Evolutionary conservation across 2,113 vertebrate species (phyloP), one percentile per base, ranked within the genome.

Genomic region (Calidris pygmaea): DNA sequence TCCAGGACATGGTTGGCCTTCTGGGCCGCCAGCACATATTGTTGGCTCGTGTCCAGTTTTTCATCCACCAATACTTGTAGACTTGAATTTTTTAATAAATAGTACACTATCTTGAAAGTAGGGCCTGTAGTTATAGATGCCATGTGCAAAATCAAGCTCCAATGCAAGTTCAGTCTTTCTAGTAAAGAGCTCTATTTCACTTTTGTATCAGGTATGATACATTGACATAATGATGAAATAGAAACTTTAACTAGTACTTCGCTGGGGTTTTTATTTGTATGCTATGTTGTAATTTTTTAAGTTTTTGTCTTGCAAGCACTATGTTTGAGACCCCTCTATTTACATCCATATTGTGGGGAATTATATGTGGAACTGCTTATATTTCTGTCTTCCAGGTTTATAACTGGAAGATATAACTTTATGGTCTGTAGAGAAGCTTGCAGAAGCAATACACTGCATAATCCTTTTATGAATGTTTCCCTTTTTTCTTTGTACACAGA

Each of bases 401-500:
- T n/a, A n/a, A n/a, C n/a, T n/a, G n/a, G n/a, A 47, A 12, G 15
- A n/a, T 60, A 7, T 39, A 52, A 50, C 35, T 59, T 93, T 3
- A 10, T 9, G 32, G 17, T 73, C 56, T 87, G 8, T 34, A 45
- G 35, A 79, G 43, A 67, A 48, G 39, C 19, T 82, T 79, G 19
- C 67, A 55, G 32, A 37, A 81, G 37, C 71, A 50, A 10, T 53
- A 34, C 37, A n/a, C 12, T 90, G 30, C 45, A 19, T 62, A 45
- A 67, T 78, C 10, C 22, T 59, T 82, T 78, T 41, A 68, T 65
- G 17, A 77, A 45, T 60, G 45, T 83, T 89, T 84, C 26, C 45
- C 19, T 20, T 59, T 73, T 30, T 87, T 95, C 14, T 94, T 90
- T 95, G 62, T 95, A 7, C 48, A 23, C 87, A 99, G 99, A 97